These are phyloP conservation scores for Trematomus loennbergii DNA, from an alignment of 2,113 vertebrate species.

Conservation along the genomic window DNA sequence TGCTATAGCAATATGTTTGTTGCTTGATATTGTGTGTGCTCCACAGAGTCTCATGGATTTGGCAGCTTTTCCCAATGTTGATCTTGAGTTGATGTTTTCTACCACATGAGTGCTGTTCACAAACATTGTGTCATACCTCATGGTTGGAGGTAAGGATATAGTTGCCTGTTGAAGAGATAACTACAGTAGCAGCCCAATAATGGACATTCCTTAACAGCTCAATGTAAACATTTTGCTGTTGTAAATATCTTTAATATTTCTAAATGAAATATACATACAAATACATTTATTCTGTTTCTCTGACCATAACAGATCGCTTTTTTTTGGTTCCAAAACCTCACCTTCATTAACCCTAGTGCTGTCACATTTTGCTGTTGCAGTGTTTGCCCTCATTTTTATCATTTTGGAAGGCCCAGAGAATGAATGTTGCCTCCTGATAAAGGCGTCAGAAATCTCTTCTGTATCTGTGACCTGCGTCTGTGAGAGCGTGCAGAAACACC, in stretches of 20 bases:
- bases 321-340: not conserved
- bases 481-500: not conserved
- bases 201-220: not conserved
- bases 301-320: not conserved
- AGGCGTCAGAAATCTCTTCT: too few relatives aligned
- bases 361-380: not conserved
- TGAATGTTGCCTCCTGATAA: too few relatives aligned
- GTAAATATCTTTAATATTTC: not conserved
- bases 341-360: not conserved
- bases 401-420: too few relatives aligned
- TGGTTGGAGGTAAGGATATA: too few relatives aligned
- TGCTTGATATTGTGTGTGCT: not conserved
- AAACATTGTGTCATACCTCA: not conserved
- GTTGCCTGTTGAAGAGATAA: not conserved
- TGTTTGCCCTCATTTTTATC: too few relatives aligned
- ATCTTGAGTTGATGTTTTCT: not conserved
- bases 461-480: too few relatives aligned
- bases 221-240: not conserved
- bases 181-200: not conserved
- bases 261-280: not conserved
- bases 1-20: constrained; percentile 18
- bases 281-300: not conserved
- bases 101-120: not conserved
- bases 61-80: not conserved
- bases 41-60: not conserved